Evolutionary conservation across 2,113 vertebrate species (phyloP), one percentile per base, ranked within the genome.

Genomic region (Laticauda colubrina): DNA sequence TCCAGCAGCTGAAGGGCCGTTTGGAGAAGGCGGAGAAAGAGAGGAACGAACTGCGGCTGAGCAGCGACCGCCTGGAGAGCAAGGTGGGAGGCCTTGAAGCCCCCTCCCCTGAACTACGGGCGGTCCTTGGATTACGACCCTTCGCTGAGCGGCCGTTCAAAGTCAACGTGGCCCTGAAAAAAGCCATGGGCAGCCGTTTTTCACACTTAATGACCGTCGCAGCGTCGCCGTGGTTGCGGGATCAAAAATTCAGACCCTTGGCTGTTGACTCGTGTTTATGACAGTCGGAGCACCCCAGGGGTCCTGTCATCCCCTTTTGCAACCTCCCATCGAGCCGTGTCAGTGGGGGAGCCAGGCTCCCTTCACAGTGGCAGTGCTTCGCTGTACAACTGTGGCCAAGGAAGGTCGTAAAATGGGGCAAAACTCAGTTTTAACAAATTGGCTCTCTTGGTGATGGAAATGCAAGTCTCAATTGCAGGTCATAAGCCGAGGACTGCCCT

Each of bases 1-100:
- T 99, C 96, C 98, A 98, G 95, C 98, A 99, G 95, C 97, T 99
- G 90, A 98, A 98, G 90, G 97, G 97, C 96, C 99, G 98, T 87
- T 95, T 99, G 2, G 99, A 99, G 97, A 99, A 98, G 96, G 98
- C 98, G 95, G 99, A 99, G 97, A 99, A 99, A 94, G 99, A 99
- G 95, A 97, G 99, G 61, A 99, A 99, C 7, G 99, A 99, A 95
- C 97, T 99, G 91, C 98, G 99, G 75, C 98, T 99, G 93, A 99
- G 98, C 98, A 98, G 96, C 1, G 99, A 99, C 96, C 98, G 99
- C n/a, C 96, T 99, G 29, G 99, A 99, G 96, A 98, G 98, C 97
- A 98, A 98, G 98, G 99, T 99, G 48, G 48, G 97, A 95, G 97
- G 95, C 94, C 85, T 21, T 23, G 53, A 57, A 18, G 34, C 2